A percentile compares a stretch with the other conserved stretches of the same genome.
These are phyloP conservation scores for Megalurothrips usitatus DNA, from an alignment of 2,888 invertebrate genomes.

Conservation along the genomic window DNA sequence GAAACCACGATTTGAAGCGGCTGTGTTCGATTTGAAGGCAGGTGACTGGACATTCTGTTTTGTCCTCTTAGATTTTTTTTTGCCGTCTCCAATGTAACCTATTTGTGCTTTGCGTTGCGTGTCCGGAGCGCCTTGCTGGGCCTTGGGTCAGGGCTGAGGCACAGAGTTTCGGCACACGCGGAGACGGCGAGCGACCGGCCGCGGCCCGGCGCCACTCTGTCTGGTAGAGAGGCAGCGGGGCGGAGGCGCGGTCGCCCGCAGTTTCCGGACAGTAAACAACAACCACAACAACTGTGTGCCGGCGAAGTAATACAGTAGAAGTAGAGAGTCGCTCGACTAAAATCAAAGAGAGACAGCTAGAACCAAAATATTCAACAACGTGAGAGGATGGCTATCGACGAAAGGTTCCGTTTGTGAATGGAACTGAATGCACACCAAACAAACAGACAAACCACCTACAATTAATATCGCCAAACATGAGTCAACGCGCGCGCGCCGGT, in stretches of 20 bases:
- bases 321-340: not conserved
- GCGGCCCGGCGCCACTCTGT: too few relatives aligned
- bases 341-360: not conserved
- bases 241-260: not conserved
- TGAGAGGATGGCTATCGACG: not conserved
- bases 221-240: too few relatives aligned
- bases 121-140: too few relatives aligned
- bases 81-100: too few relatives aligned
- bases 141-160: not conserved
- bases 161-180: too few relatives aligned
- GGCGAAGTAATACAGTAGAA: not conserved
- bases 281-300: not conserved
- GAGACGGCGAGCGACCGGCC: too few relatives aligned
- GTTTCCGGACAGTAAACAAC: not conserved
- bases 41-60: too few relatives aligned
- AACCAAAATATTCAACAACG: not conserved
- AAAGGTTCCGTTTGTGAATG: not conserved
- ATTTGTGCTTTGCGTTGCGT: not conserved
- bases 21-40: too few relatives aligned
- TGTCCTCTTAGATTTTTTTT: too few relatives aligned
- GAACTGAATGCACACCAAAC: constrained; percentile 12
- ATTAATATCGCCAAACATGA: not conserved
- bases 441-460: constrained; percentile 19
- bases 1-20: too few relatives aligned
- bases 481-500: not conserved